Evolutionary conservation across 2,113 vertebrate species (phyloP), one percentile per base, ranked within the genome.

Genomic region (Microtus montanus): DNA sequence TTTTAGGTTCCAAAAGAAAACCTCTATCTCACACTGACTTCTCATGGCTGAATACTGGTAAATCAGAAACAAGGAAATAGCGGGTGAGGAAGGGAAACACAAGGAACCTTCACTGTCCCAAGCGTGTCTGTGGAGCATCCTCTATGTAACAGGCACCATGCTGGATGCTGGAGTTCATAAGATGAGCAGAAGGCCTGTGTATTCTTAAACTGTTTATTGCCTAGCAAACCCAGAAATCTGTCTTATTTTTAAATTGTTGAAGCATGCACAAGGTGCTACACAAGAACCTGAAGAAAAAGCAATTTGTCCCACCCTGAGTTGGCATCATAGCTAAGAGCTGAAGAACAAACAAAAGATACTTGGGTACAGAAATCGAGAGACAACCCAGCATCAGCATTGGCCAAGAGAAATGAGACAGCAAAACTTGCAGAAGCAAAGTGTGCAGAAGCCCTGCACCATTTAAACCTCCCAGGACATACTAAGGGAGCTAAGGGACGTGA

Each of bases 1-100:
- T 97, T 97, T 97, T 97, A 97, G 97, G 95, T 68, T 97, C 97
- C 93, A 94, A 96, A 95, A 97, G 96, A 95, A 96, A 97, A 94
- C 38, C 84, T 96, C 94, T 52, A 10, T 82, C 87, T 94, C 95
- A 92, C 35, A 87, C 93, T 94, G 94, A 96, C 87, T 97, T 97
- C 89, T 96, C 87, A 44, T 92, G 93, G 94, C 22, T 91, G 94
- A 96, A 96, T 77, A 92, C 85, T 89, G 93, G 86, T 82, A 96
- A 97, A 95, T 97, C 92, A 96, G 89, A 95, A 83, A 79, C 85
- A 80, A 93, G 83, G 49, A 70, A 49, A 83, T 66, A 63, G 80
- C 44, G 15, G 75, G 58, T 49, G 44, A 82, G 33, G 49, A 33
- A 75, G 52, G 95, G 93, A 89, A 88, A 95, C 79, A 89, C 86